These are phyloP conservation scores for Melanotaenia duboulayi DNA, from an alignment of 2,113 vertebrate species.

Conservation along the genomic window DNA sequence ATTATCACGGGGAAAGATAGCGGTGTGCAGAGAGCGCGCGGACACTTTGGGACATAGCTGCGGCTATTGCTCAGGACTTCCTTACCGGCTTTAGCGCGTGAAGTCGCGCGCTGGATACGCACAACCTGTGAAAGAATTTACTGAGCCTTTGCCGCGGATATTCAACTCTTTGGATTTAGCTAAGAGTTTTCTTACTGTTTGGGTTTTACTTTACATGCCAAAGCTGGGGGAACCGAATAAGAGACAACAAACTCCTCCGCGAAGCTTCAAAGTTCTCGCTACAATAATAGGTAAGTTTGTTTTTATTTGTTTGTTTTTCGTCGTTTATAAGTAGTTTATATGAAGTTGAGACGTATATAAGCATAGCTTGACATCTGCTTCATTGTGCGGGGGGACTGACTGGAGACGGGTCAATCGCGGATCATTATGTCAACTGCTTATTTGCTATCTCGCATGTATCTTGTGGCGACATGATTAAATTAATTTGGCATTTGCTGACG, in stretches of 20 bases:
- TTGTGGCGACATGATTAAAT: constrained; percentile 33
- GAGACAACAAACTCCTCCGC: constrained; percentile 57
- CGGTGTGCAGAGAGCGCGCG: constrained; percentile 14
- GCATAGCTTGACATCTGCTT: background rate
- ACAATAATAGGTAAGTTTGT: constrained; percentile 81
- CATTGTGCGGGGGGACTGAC: constrained; percentile 30
- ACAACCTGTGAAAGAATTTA: background rate
- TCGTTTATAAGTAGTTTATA: no score
- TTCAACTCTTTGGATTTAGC: constrained; percentile 56
- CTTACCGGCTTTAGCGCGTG: background rate
- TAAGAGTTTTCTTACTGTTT: constrained; percentile 5
- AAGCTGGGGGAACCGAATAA: constrained; percentile 78
- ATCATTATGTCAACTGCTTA: constrained; percentile 54
- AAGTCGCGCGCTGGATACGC: constrained; percentile 13
- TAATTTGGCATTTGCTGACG: constrained; percentile 39
- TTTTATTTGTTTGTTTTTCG: background rate
- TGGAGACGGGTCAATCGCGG: constrained; percentile 35
- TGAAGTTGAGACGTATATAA: background rate
- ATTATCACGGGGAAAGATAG: constrained; percentile 34
- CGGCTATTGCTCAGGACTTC: constrained; percentile 40
- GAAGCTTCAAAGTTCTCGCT: constrained; percentile 80
- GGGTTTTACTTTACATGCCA: constrained; percentile 69
- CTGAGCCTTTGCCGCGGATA: constrained; percentile 50
- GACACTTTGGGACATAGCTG: constrained; percentile 20
- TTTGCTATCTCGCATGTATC: constrained; percentile 32